Percentiles rank a stretch among this genome's conserved stretches.
These are phyloP conservation scores for Drosophila ercepeae DNA, from an alignment of 1,140 invertebrate genomes.

Conservation along the genomic window DNA sequence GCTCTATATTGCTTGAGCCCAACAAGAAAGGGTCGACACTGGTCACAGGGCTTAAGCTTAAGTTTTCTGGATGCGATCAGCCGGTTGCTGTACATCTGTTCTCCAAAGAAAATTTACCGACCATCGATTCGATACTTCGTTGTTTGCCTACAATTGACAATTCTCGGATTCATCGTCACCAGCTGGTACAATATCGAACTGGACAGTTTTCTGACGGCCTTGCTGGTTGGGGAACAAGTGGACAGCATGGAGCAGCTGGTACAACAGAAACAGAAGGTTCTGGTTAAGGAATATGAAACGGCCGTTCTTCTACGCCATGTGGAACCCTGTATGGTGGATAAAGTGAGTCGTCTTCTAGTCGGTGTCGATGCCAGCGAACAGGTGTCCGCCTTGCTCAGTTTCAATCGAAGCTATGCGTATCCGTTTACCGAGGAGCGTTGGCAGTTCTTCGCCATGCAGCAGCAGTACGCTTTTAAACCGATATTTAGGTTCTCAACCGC, in stretches of 20 bases:
- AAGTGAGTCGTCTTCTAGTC: constrained; percentile 45
- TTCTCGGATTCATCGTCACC: constrained; percentile 66
- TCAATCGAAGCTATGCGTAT: constrained; percentile 67
- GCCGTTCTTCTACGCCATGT: constrained; percentile 53
- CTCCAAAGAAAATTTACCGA: constrained; percentile 20
- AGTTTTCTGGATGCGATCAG: constrained; percentile 50
- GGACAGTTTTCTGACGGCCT: constrained; percentile 63
- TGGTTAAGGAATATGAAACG: constrained; percentile 66
- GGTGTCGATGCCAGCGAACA: constrained; percentile 62
- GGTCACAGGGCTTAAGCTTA: not conserved
- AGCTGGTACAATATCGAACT: constrained; percentile 69
- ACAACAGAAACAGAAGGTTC: constrained; percentile 52
- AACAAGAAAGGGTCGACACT: not conserved
- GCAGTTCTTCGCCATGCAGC: constrained; percentile 66
- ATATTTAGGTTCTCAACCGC: constrained; percentile 64
- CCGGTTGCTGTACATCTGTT: constrained; percentile 46
- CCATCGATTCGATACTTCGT: constrained; percentile 45
- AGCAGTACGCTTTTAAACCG: constrained; percentile 64
- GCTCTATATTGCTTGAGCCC: constrained; percentile 38
- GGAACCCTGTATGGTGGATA: constrained; percentile 28
- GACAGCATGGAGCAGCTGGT: constrained; percentile 66
- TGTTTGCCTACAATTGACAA: constrained; percentile 45
- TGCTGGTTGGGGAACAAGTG: constrained; percentile 66
- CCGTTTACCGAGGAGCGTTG: constrained; percentile 71
- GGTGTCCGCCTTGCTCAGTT: constrained; percentile 52